phyloP scores from a whole-genome alignment of 2,113 vertebrate genomes.

The Microcebus griseorufus region DNA sequence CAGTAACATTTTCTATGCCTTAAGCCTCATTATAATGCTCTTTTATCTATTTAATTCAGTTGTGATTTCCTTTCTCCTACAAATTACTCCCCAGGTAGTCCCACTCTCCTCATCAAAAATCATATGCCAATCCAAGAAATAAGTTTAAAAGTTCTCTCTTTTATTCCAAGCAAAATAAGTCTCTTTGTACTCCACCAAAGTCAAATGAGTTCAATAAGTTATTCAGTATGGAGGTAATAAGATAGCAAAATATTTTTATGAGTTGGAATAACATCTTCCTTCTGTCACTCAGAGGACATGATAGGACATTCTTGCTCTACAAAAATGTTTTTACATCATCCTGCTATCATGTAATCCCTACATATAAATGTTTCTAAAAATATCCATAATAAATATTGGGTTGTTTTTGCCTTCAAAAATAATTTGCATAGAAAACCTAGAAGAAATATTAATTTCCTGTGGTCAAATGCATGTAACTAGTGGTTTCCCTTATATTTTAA shows the following conservation, averaged over 20 bases:
- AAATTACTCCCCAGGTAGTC: background rate
- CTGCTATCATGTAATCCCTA: conserved; percentile 41
- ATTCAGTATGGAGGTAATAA: background rate
- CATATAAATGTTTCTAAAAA: conserved; percentile 69
- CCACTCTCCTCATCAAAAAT: background rate
- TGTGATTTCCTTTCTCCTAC: background rate
- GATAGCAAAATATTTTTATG: conserved; percentile 72
- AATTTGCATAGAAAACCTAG: background rate
- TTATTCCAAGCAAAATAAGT: background rate
- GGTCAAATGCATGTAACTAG: background rate
- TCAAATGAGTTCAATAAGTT: conserved; percentile 33
- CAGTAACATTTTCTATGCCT: background rate
- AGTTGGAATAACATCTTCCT: conserved; percentile 22
- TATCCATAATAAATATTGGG: conserved; percentile 20
- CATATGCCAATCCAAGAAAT: background rate
- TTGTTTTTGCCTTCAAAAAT: conserved; percentile 40
- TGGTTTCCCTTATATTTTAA: background rate
- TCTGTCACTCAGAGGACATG: conserved; percentile 50
- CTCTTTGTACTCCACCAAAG: background rate
- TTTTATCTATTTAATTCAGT: background rate
- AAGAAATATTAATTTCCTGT: background rate
- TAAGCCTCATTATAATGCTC: background rate
- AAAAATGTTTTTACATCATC: conserved; percentile 65
- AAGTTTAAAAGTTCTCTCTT: background rate
- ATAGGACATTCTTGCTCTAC: background rate